phyloP scores from a whole-genome alignment of 1,140 invertebrate genomes.

The Hylaeus anthracinus region DNA sequence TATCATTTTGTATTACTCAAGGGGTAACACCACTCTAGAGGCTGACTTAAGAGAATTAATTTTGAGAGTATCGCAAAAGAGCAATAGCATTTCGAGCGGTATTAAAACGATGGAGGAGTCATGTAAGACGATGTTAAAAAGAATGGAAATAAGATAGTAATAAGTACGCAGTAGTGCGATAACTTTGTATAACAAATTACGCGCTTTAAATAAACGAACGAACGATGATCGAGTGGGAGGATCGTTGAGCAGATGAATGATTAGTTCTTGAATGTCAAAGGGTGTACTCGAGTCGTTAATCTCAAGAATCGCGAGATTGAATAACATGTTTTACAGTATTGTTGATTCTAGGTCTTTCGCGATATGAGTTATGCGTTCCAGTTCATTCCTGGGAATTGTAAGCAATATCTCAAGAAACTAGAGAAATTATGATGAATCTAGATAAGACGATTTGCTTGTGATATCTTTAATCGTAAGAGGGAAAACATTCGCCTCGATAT shows the following conservation, averaged over 20 bases:
- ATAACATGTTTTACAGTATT: too few species aligned
- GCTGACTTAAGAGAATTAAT: too few species aligned
- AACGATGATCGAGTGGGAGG: not conserved
- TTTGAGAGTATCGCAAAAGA: too few species aligned
- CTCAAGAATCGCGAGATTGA: not conserved
- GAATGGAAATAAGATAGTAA: too few species aligned
- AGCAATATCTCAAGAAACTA: not conserved
- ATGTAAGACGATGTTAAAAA: too few species aligned
- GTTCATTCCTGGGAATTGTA: not conserved
- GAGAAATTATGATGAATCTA: not conserved
- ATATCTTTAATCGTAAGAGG: not conserved
- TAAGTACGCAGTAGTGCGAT: too few species aligned
- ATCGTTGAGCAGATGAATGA: not conserved
- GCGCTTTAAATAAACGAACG: not conserved
- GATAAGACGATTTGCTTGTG: conserved; percentile 5
- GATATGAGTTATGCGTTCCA: not conserved
- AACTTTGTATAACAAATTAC: too few species aligned
- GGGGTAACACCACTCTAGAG: too few species aligned
- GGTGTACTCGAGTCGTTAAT: not conserved
- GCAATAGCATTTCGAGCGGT: too few species aligned
- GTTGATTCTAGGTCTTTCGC: not conserved
- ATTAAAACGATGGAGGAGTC: too few species aligned
- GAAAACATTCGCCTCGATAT: conserved; percentile 9
- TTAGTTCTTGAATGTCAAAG: not conserved
- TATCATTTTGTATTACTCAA: too few species aligned